These are phyloP conservation scores for Molossus molossus DNA, from an alignment of 2,797 vertebrate genomes.

Conservation along the genomic window DNA sequence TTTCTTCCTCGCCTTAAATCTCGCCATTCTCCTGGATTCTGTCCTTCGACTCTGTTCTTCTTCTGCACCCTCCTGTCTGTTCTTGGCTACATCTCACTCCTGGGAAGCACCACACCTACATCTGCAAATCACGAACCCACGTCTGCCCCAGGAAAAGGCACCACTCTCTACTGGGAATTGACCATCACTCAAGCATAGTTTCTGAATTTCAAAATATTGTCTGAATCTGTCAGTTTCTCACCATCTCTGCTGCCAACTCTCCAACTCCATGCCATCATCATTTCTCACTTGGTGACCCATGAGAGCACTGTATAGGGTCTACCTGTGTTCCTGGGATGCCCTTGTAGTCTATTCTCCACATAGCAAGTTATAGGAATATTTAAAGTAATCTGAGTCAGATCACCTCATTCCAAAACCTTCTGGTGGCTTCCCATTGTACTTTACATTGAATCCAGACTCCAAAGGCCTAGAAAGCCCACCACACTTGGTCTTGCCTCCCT, in stretches of 20 bases:
- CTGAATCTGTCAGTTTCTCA: not conserved
- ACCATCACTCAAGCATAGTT: not conserved
- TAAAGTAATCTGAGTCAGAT: constrained; percentile 34
- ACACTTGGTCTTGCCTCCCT: constrained; percentile 45
- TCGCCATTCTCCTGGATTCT: not conserved
- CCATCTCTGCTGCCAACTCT: not conserved
- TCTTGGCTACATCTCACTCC: not conserved
- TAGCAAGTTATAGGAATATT: constrained; percentile 46
- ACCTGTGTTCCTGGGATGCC: not conserved
- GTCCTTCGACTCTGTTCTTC: not conserved
- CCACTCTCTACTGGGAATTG: not conserved
- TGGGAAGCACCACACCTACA: not conserved
- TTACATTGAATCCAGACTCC: constrained; percentile 67
- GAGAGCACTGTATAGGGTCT: not conserved
- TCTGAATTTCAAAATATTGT: not conserved
- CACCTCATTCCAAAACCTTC: constrained; percentile 63
- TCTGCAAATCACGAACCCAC: not conserved
- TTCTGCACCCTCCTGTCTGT: not conserved
- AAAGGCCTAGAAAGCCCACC: not conserved
- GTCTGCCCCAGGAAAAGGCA: not conserved
- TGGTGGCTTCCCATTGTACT: not conserved
- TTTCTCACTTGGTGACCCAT: not conserved
- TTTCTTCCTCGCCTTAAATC: not conserved
- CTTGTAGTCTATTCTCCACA: not conserved
- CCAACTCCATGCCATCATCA: too few relatives aligned